Percentiles rank a stretch among this genome's conserved stretches.
Evolutionary conservation across 2,113 vertebrate genomes (phyloP).

Genomic region (Hyaena hyaena): DNA sequence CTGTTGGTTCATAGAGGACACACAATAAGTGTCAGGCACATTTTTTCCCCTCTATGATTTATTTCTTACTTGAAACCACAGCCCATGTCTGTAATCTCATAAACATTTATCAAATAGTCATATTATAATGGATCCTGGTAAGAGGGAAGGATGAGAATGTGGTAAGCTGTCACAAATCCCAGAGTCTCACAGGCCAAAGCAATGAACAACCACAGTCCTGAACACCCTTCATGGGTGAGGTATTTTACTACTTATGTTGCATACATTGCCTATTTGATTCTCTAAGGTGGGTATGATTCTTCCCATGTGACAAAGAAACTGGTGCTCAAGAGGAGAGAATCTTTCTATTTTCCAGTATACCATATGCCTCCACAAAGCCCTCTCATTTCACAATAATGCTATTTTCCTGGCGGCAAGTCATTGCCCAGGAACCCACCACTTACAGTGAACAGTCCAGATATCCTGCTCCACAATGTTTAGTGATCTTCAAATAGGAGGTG

Average conservation of each 20-base stretch:
- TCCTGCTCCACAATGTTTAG: too few species aligned
- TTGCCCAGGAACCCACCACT: background rate
- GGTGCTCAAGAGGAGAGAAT: background rate
- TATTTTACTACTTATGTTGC: background rate
- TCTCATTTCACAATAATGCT: background rate
- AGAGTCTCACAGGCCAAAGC: background rate
- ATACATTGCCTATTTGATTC: background rate
- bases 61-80: background rate
- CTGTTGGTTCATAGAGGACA: background rate
- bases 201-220: background rate
- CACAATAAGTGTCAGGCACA: background rate
- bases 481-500: background rate
- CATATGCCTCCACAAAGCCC: background rate
- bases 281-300: background rate
- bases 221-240: background rate
- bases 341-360: background rate
- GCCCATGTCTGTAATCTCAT: background rate
- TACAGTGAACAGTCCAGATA: background rate
- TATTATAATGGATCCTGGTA: background rate
- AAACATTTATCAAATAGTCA: background rate
- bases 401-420: background rate
- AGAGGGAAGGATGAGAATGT: background rate
- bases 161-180: background rate
- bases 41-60: background rate
- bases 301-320: background rate